phyloP scores from a whole-genome alignment of 2,888 invertebrate species.

The Sesia apiformis region DNA sequence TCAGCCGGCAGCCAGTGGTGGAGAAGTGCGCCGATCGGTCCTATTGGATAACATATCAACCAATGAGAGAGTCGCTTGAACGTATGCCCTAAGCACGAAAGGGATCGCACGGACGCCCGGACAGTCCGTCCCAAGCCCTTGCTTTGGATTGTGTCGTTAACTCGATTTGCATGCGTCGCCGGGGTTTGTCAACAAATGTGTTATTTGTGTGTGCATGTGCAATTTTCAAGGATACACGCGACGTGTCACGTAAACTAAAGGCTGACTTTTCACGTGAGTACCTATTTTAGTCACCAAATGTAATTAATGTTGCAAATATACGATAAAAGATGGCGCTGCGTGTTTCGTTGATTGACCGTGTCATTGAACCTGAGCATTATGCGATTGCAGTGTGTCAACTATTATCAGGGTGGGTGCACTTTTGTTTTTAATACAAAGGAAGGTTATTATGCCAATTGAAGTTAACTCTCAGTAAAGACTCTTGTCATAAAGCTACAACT shows the following conservation, averaged over 20 bases:
- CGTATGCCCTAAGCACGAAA: slow-evolving; percentile 54
- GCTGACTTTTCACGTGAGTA: slow-evolving; percentile 52
- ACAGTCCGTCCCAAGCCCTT: slow-evolving; percentile 63
- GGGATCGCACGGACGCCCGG: slow-evolving; percentile 35
- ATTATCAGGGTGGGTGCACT: slow-evolving; percentile 28
- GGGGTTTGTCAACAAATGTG: slow-evolving; percentile 43
- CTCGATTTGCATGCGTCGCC: slow-evolving; percentile 33
- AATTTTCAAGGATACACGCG: slow-evolving; percentile 25
- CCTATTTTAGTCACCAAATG: slow-evolving; percentile 21
- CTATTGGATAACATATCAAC: slow-evolving; percentile 42
- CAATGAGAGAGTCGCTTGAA: slow-evolving; percentile 39
- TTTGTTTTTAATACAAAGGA: slow-evolving; percentile 19
- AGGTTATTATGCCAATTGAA: background rate
- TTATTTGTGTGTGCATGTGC: slow-evolving; percentile 35
- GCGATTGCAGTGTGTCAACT: slow-evolving; percentile 23
- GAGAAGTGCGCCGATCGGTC: slow-evolving; percentile 24
- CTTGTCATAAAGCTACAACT: no score
- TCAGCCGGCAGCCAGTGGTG: slow-evolving; percentile 38
- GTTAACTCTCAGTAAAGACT: no score
- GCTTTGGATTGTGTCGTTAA: slow-evolving; percentile 41
- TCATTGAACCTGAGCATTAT: slow-evolving; percentile 53
- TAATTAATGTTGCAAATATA: slow-evolving; percentile 23
- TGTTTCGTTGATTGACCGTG: slow-evolving; percentile 30
- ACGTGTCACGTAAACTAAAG: slow-evolving; percentile 28
- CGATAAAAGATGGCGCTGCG: slow-evolving; percentile 59